A percentile compares a stretch with the other conserved stretches of the same genome.
phyloP scores from a whole-genome alignment of 2,888 invertebrate species.

The Thera britannica region DNA sequence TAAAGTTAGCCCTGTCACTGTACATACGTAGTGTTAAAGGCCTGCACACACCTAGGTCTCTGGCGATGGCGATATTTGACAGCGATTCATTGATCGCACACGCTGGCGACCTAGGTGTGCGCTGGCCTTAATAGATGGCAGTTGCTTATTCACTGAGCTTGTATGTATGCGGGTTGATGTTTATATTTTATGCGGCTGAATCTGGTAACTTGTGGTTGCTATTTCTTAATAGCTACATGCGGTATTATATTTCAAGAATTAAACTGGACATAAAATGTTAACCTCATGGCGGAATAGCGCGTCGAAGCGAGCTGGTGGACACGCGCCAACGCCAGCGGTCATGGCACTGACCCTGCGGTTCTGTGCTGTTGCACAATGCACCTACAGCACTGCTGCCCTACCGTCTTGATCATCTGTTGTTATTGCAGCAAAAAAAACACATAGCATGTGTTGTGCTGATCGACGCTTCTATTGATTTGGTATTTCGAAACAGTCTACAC shows the following conservation, averaged over 20 bases:
- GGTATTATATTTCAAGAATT: neutral
- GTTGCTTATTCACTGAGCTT: no score
- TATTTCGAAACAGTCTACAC: neutral
- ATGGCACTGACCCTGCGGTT: slow-evolving; percentile 76
- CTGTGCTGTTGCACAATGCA: slow-evolving; percentile 65
- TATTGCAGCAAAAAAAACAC: neutral
- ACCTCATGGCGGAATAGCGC: slow-evolving; percentile 17
- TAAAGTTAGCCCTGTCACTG: no score
- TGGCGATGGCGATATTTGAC: no score
- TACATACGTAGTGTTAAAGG: no score
- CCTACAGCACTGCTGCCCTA: slow-evolving; percentile 26
- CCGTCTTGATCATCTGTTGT: slow-evolving; percentile 3
- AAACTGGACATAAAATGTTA: slow-evolving; percentile 6
- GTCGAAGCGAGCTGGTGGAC: slow-evolving; percentile 35
- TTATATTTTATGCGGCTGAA: neutral
- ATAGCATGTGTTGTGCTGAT: neutral
- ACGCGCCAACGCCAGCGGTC: slow-evolving; percentile 66
- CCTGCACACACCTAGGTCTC: no score
- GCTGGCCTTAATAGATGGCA: no score
- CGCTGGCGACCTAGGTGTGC: no score
- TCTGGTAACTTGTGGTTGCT: neutral
- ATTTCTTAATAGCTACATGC: neutral
- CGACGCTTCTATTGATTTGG: neutral
- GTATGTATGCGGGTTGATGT: neutral
- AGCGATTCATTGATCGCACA: no score